Evolutionary conservation across 2,113 vertebrate genomes (phyloP).

Genomic region (Calidris pygmaea): DNA sequence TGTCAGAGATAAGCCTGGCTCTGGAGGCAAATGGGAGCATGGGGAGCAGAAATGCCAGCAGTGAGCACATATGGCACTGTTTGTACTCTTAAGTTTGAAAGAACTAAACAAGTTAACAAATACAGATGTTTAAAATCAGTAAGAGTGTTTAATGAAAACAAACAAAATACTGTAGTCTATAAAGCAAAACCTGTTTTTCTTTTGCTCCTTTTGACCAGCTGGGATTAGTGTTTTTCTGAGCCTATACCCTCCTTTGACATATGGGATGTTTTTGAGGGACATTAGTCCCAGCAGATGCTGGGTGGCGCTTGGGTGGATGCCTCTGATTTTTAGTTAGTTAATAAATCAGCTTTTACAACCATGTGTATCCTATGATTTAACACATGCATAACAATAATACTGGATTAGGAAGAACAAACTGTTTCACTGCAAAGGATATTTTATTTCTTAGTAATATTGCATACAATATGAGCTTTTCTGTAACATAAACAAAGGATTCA

Average conservation of each 20-base stretch:
- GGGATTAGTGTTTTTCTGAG: constrained; percentile 62
- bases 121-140: constrained; percentile 74
- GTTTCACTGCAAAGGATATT: constrained; percentile 46
- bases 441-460: constrained; percentile 49
- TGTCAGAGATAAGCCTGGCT: constrained; percentile 33
- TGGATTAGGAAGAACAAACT: constrained; percentile 55
- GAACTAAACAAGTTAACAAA: constrained; percentile 67
- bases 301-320: constrained; percentile 34
- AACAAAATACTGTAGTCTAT: constrained; percentile 67
- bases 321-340: constrained; percentile 54
- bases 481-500: constrained; percentile 53
- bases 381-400: constrained; percentile 47
- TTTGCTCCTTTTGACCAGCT: constrained; percentile 65
- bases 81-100: constrained; percentile 66
- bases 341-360: constrained; percentile 59
- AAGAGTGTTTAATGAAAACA: constrained; percentile 75
- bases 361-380: constrained; percentile 63
- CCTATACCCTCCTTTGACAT: constrained; percentile 33
- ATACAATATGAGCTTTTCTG: constrained; percentile 45
- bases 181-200: constrained; percentile 68
- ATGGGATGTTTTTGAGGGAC: constrained; percentile 37
- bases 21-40: constrained; percentile 1
- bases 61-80: constrained; percentile 70
- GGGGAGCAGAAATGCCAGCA: constrained; percentile 53
- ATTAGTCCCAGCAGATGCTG: constrained; percentile 59